These are phyloP conservation scores for Eudyptes chrysolophus DNA, from an alignment of 2,113 vertebrate genomes.

Conservation along the genomic window DNA sequence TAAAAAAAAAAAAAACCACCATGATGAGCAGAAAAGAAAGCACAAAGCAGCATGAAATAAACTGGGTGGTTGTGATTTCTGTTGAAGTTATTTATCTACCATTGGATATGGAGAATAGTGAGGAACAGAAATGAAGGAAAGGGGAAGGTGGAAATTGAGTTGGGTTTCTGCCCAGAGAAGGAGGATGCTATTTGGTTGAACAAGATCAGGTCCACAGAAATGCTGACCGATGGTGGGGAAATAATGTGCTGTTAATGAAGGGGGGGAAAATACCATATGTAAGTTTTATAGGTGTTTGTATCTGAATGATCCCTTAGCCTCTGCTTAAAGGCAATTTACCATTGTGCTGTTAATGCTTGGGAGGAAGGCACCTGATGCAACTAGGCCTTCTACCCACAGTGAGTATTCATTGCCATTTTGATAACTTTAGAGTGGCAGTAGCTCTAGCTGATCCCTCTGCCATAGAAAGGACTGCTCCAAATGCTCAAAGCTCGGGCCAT, in stretches of 20 bases:
- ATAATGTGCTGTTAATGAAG: not conserved
- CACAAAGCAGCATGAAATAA: not conserved
- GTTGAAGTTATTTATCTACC: not conserved
- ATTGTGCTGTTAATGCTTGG: not conserved
- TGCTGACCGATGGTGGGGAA: not conserved
- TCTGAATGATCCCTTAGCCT: not conserved
- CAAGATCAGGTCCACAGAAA: not conserved
- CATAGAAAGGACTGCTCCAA: not conserved
- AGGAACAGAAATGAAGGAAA: not conserved
- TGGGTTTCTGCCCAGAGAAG: constrained; percentile 23
- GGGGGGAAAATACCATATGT: not conserved
- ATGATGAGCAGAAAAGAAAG: not conserved
- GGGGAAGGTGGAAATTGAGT: not conserved
- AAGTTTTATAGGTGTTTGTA: not conserved
- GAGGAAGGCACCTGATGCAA: not conserved
- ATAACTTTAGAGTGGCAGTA: not conserved
- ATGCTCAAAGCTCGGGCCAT: not conserved
- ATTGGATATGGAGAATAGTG: not conserved
- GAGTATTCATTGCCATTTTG: not conserved
- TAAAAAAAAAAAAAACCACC: not conserved
- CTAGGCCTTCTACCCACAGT: not conserved
- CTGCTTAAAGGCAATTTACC: not conserved
- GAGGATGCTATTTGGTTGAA: not conserved
- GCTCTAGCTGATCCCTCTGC: not conserved
- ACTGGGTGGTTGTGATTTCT: not conserved